Evolutionary conservation across 1,140 invertebrate genomes (phyloP), one percentile per base, ranked within the genome.

Genomic region (Aplysia californica): DNA sequence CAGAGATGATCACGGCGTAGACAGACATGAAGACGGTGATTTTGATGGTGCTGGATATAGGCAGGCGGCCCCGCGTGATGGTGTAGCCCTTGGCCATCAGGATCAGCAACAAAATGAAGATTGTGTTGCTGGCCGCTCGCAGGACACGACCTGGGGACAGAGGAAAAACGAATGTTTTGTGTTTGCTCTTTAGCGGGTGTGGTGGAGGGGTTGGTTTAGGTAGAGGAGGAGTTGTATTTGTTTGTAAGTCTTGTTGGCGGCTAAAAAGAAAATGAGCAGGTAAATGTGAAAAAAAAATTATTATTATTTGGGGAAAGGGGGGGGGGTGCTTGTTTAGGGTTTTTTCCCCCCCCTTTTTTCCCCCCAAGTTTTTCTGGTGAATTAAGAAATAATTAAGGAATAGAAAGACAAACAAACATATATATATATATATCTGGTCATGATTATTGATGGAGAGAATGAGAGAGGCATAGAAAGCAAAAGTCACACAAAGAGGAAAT

Each of bases 31-130:
- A 95, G n/a, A 95, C 90, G 4, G 93, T 94, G 21, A 96, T 89
- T 89, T 96, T 95, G 3, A 95, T 91, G 0, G 93, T 92, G 29
- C 94, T 94, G 20, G 88, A 90, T 1, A 92, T 88, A 56, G 93
- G 92, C 20, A 97, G 89, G 1, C 95, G 88, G 0, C 95, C 96
- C 73, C 96, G 91, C 0, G 96, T 97, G 20, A 98, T 94, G 0
- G 96, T 97, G 84, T 94, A 97, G 2, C 96, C 96, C 88, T 97
- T 96, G 0, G 94, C 96, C 84, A 97, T 90, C 23, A 98, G 88
- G 31, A 98, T 90, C 35, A 98, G 90, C 39, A 97, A 90, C 0
- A 96, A 84, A 0, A 97, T 90, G 81, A 95, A 96, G 0, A 87
- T 68, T 44, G 89, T 85, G 94, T 94, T 65, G 78, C 94, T 93